Conservation (phyloP, 1,140 invertebrate genomes). For the Trichogramma pretiosum region DNA sequence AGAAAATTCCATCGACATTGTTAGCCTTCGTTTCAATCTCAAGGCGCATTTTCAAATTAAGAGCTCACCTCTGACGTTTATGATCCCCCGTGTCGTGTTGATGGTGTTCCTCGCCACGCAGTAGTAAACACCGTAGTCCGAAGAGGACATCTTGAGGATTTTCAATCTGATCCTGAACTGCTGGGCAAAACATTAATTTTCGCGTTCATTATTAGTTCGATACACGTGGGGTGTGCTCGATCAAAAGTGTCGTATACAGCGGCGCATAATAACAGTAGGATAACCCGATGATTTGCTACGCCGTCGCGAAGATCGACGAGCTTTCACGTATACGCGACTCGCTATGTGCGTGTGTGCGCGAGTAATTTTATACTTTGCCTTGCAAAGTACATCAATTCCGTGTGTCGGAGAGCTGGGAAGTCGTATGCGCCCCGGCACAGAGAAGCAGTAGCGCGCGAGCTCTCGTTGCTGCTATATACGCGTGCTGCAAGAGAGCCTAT, state of each 20-base stretch:
- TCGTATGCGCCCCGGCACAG: too few relatives aligned
- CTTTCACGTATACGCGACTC: background rate
- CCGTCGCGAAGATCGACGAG: background rate
- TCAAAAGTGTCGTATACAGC: background rate
- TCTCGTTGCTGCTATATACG: too few relatives aligned
- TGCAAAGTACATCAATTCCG: too few relatives aligned
- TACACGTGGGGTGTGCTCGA: background rate
- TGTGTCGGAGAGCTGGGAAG: too few relatives aligned
- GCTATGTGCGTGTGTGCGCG: too few relatives aligned
- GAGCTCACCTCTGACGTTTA: constrained; percentile 61
- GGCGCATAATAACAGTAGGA: background rate
- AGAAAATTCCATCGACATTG: background rate
- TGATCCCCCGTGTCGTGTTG: constrained; percentile 64
- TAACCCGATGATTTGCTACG: background rate
- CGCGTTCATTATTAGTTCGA: background rate
- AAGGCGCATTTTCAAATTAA: background rate
- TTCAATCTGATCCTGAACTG: constrained; percentile 65
- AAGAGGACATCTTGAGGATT: constrained; percentile 54
- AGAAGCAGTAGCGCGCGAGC: too few relatives aligned
- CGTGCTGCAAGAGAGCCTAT: too few relatives aligned
- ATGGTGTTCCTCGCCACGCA: constrained; percentile 78
- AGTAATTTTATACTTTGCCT: too few relatives aligned
- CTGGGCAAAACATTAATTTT: constrained; percentile 21
- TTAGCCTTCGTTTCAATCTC: background rate
- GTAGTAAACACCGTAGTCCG: constrained; percentile 67